These are phyloP conservation scores for Psettodes erumei DNA, from an alignment of 2,113 vertebrate species.

Conservation along the genomic window DNA sequence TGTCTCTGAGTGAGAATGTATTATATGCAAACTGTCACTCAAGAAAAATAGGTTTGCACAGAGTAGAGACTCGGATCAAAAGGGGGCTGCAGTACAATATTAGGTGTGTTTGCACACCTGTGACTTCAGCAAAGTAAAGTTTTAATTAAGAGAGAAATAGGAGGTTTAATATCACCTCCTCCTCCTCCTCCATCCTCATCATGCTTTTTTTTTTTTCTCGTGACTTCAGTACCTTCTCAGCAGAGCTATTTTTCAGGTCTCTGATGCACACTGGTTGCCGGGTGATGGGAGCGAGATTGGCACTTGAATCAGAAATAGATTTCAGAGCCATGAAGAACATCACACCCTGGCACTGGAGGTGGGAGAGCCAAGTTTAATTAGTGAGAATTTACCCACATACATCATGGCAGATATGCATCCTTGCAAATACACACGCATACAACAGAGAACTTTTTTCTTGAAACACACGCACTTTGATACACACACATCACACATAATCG, in stretches of 20 bases:
- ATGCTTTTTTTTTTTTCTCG: conserved; percentile 5
- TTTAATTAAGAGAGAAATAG: conserved; percentile 23
- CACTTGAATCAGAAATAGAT: conserved; percentile 77
- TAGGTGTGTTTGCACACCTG: neutral
- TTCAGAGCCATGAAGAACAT: conserved; percentile 71
- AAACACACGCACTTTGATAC: conserved; percentile 23
- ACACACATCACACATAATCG: conserved; percentile 4
- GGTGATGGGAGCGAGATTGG: conserved; percentile 71
- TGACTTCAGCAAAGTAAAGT: conserved; percentile 13
- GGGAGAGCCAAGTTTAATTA: conserved; percentile 68
- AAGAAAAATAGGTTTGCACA: conserved; percentile 39
- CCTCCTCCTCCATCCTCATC: neutral
- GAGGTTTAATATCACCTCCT: conserved; percentile 1
- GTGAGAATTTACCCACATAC: conserved; percentile 58
- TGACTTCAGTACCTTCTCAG: conserved; percentile 18
- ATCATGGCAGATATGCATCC: conserved; percentile 25
- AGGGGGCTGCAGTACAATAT: conserved; percentile 8
- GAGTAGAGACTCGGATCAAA: conserved; percentile 28
- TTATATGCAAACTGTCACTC: conserved; percentile 60
- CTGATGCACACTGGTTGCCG: conserved; percentile 52
- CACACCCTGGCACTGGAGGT: conserved; percentile 71
- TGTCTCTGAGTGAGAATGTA: conserved; percentile 43
- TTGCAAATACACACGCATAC: conserved; percentile 38
- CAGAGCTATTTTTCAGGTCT: conserved; percentile 39
- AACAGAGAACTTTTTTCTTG: conserved; percentile 17